phyloP scores from a whole-genome alignment of 2,888 invertebrate species.

The Sphaerophoria taeniata region DNA sequence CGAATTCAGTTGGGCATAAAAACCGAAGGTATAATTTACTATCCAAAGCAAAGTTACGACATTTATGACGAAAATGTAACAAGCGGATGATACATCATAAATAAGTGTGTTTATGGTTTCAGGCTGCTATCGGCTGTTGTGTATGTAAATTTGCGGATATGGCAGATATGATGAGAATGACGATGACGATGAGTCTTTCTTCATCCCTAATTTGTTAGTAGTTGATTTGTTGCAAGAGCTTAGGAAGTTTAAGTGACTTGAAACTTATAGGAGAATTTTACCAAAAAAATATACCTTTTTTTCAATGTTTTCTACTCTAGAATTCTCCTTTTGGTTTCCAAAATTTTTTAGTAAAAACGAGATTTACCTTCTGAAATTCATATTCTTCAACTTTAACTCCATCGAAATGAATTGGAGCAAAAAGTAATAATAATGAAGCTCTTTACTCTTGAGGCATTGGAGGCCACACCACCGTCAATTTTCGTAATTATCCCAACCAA shows the following conservation, averaged over 20 bases:
- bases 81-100: constrained; percentile 14
- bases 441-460: constrained; percentile 15
- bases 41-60: constrained; percentile 13
- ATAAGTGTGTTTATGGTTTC: background rate
- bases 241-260: background rate
- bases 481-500: constrained; percentile 5
- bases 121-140: background rate
- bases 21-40: constrained; percentile 32
- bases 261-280: constrained; percentile 5
- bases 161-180: constrained; percentile 26
- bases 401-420: constrained; percentile 28
- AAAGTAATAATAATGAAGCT: constrained; percentile 5
- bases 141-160: constrained; percentile 28
- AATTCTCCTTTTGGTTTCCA: too few relatives aligned
- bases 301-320: too few relatives aligned
- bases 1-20: constrained; percentile 44
- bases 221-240: background rate
- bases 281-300: background rate
- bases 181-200: constrained; percentile 35
- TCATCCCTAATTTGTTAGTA: constrained; percentile 6
- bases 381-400: background rate
- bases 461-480: background rate
- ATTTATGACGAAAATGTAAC: constrained; percentile 15
- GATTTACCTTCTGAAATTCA: background rate
- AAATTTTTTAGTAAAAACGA: background rate